Evolutionary conservation across 1,140 invertebrate genomes (phyloP), one percentile per base, ranked within the genome.

Genomic region (Nephotettix cincticeps): DNA sequence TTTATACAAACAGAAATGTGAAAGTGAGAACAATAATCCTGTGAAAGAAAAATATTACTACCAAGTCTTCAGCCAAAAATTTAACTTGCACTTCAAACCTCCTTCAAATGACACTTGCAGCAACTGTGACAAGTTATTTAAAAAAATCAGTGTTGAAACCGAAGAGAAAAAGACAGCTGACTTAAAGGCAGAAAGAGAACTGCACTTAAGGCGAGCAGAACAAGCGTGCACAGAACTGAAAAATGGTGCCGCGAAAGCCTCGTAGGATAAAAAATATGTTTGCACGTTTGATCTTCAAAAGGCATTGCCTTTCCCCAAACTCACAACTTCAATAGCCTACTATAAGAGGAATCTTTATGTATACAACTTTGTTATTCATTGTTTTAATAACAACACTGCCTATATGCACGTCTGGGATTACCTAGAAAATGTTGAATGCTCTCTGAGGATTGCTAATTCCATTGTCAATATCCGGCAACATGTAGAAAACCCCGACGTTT

Each of bases 21-120:
- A 69, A 65, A 80, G 77, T 64, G 78, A 82, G 58, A 78, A 78
- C 74, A 43, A 77, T 4, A 68, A 73, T 25, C 74, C 76, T 69
- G 82, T 84, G 0, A 84, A 83, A 76, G 80, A 83, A 68, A 83
- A 81, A 3, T 82, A 83, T 80, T 84, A 83, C 66, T 81, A 82
- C 71, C 82, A 83, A 71, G 82, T 83, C 70, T 82, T 83, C 72
- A 81, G 79, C 68, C 45, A 78, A 68, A 83, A 83, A 75, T 84
- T 83, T 73, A 83, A 84, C 78, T 77, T 84, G 65, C 78, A 81
- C 77, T 82, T 83, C 75, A 81, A 80, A 69, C 81, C 80, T 73
- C 75, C 77, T 51, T 73, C 47, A 14, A 83, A 83, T 69, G 72
- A 76, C 72, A 78, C 75, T 11, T 77, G 75, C 58, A 71, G 71